phyloP scores from a whole-genome alignment of 1,140 invertebrate species.

The Ephestia elutella region DNA sequence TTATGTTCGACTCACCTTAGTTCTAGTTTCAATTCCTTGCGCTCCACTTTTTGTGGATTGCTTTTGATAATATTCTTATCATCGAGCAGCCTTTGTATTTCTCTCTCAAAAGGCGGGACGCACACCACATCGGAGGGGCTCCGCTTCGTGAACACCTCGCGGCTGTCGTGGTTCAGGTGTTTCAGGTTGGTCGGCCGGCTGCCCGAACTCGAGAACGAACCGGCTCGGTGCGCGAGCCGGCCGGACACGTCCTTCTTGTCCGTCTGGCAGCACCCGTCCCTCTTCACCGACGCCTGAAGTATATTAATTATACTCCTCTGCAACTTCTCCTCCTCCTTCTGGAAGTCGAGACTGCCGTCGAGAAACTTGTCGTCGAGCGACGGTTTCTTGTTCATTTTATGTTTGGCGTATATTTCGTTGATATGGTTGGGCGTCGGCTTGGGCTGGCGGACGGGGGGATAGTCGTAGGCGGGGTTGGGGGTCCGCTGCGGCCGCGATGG shows the following conservation, averaged over 20 bases:
- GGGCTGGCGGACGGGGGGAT: constrained; percentile 49
- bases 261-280: constrained; percentile 78
- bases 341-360: constrained; percentile 56
- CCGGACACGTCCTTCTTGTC: constrained; percentile 75
- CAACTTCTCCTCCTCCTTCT: constrained; percentile 71
- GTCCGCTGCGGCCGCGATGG: constrained; percentile 65
- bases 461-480: constrained; percentile 47
- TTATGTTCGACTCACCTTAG: constrained; percentile 46
- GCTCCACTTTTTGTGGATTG: constrained; percentile 75
- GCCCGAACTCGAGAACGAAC: constrained; percentile 68
- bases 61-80: constrained; percentile 79
- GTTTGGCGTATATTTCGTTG: constrained; percentile 58
- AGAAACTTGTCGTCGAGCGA: constrained; percentile 63
- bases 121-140: constrained; percentile 69
- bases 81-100: constrained; percentile 83
- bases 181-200: constrained; percentile 68
- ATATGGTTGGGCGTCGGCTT: constrained; percentile 54
- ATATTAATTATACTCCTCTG: constrained; percentile 70
- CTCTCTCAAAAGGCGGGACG: constrained; percentile 80
- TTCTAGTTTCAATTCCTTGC: constrained; percentile 74
- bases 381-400: constrained; percentile 61
- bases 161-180: constrained; percentile 68
- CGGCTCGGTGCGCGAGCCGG: constrained; percentile 58
- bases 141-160: constrained; percentile 65
- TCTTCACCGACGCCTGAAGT: constrained; percentile 73